These are phyloP conservation scores for Oreonectes daqikongensis DNA, from an alignment of 2,797 vertebrate genomes.

Conservation along the genomic window DNA sequence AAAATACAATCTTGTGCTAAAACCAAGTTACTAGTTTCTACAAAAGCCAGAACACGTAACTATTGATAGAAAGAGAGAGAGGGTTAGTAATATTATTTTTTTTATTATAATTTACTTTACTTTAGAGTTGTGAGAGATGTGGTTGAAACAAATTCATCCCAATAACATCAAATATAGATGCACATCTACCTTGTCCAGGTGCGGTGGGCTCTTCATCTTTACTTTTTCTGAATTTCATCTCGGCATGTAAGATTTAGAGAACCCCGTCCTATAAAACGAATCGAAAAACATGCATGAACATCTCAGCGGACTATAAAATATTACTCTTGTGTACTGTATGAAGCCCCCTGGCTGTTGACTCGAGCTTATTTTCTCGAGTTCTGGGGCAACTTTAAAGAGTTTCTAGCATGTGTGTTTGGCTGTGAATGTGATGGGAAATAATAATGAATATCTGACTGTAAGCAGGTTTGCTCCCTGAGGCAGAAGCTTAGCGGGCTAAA, in stretches of 20 bases:
- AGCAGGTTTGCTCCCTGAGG: conserved; percentile 36
- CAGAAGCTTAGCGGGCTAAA: conserved; percentile 29
- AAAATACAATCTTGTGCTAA: too few relatives aligned
- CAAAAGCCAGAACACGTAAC: too few relatives aligned
- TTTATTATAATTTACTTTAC: too few relatives aligned
- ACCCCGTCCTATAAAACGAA: conserved; percentile 20
- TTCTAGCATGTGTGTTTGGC: background rate
- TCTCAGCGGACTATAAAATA: background rate
- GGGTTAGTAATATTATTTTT: too few relatives aligned
- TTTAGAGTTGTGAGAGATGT: too few relatives aligned
- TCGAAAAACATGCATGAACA: background rate
- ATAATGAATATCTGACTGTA: conserved; percentile 11
- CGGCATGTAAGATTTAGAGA: conserved; percentile 36
- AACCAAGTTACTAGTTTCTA: too few relatives aligned
- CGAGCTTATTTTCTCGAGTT: background rate
- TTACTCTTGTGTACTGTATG: background rate
- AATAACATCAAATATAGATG: too few relatives aligned
- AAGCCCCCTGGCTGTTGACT: background rate
- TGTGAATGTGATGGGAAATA: background rate
- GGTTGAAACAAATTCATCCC: too few relatives aligned
- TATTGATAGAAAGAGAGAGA: too few relatives aligned
- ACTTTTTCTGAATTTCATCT: conserved; percentile 74
- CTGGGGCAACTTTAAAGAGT: background rate
- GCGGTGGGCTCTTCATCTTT: conserved; percentile 74
- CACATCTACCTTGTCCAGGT: conserved; percentile 72